Base-by-base conservation (phyloP, 2,888 invertebrate species). In the Gymnosoma rotundatum region DNA sequence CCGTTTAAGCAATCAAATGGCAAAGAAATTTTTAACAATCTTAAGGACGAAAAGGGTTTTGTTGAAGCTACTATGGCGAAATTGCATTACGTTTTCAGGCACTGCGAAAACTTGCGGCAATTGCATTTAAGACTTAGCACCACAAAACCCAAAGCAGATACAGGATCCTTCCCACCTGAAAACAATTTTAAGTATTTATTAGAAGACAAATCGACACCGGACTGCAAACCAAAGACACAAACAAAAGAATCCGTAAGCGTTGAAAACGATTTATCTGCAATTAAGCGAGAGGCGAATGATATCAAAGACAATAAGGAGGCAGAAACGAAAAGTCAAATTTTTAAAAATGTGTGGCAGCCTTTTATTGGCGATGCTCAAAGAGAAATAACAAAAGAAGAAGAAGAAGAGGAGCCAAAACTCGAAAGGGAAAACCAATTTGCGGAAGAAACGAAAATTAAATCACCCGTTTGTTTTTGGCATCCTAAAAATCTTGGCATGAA, bases 391-490 rank as follows among this genome's bases (percentile, higher is more conserved):
- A 50, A 66, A n/a, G 16, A 64, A 64, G 45, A 63, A n/a, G 50
- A 56, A 8, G 18, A 66, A 25, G 67, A 32, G 6, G 48, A 54
- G 0, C 2, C 67, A 8, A 20, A 6, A 52, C 7, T 21, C 18
- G n/a, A 20, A 7, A 7, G 3, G 0, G 67, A 74, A 12, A 12
- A 61, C 8, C 10, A 36, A 2, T 45, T n/a, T 42, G 2, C n/a
- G 9, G 45, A 42, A n/a, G 21, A 66, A 12, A 18, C 20, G 10
- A 45, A 61, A 60, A 66, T 60, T 2, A 82, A 64, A n/a, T 86
- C 84, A 1, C 88, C 90, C 0, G 48, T 80, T 5, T 91, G 90
- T 45, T 88, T 90, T 67, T 91, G 91, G 90, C 90, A 90, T 76
- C 86, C 88, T 7, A 87, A 86, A 38, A 85, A 86, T n/a, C 64